phyloP scores from a whole-genome alignment of 1,140 invertebrate genomes.

The Ostrea edulis region DNA sequence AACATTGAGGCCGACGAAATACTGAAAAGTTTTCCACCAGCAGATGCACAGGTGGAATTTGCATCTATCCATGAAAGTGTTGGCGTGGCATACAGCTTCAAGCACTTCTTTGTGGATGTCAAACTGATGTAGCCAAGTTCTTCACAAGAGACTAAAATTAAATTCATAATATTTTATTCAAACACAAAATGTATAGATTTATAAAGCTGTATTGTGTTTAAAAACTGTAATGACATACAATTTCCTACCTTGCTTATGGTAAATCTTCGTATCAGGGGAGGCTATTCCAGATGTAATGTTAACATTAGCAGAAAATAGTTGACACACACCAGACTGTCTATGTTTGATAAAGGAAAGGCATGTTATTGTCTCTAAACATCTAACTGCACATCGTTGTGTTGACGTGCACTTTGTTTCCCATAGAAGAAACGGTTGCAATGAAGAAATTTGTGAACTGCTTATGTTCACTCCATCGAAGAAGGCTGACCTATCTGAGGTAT shows the following conservation, averaged over 20 bases:
- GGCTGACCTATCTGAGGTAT: neutral
- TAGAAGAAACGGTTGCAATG: neutral
- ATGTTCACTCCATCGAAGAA: neutral
- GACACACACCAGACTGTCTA: neutral
- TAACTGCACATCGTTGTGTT: neutral
- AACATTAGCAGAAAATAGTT: neutral
- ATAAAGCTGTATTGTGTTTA: neutral
- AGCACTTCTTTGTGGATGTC: neutral
- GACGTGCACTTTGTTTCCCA: neutral
- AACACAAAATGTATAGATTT: neutral
- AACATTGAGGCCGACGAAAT: neutral
- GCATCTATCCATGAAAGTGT: neutral
- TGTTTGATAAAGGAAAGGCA: neutral
- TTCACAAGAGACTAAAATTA: neutral
- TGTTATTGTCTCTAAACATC: neutral
- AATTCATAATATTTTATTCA: neutral
- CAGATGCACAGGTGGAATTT: neutral
- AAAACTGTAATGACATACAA: neutral
- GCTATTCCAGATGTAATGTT: neutral
- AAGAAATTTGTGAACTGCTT: neutral
- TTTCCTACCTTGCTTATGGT: neutral
- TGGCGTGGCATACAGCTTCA: neutral
- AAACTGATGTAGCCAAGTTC: neutral
- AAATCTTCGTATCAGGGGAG: neutral
- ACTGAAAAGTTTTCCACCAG: neutral